phyloP scores from a whole-genome alignment of 1,140 invertebrate genomes.

The Pseudoatta argentina region DNA sequence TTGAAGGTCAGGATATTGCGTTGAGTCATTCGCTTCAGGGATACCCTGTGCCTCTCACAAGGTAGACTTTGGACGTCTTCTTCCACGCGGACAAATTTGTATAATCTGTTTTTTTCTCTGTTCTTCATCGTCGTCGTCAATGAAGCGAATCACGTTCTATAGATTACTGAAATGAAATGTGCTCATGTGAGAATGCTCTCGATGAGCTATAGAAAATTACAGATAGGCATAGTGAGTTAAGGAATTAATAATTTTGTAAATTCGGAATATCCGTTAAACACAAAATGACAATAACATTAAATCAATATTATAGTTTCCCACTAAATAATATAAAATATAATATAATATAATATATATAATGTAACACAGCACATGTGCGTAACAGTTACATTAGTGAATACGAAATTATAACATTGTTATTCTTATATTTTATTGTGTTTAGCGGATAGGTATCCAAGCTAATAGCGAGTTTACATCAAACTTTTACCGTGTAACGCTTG shows the following conservation, averaged over 20 bases:
- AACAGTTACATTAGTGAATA: too few relatives aligned
- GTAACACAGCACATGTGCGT: too few relatives aligned
- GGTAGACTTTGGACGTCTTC: slow-evolving; percentile 81
- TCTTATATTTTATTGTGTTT: too few relatives aligned
- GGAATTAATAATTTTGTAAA: not conserved
- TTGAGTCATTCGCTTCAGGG: slow-evolving; percentile 88
- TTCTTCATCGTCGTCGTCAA: slow-evolving; percentile 61
- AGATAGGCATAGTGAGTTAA: not conserved
- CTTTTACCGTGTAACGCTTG: not conserved
- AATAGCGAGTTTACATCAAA: not conserved
- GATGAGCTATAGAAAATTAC: not conserved
- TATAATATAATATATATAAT: too few relatives aligned
- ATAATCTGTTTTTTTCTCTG: slow-evolving; percentile 10
- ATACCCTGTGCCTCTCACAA: slow-evolving; percentile 88
- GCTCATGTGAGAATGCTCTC: not conserved
- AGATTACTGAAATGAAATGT: not conserved
- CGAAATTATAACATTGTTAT: too few relatives aligned
- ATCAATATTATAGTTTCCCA: too few relatives aligned
- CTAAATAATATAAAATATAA: too few relatives aligned
- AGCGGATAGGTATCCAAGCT: not conserved
- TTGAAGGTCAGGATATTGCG: slow-evolving; percentile 86
- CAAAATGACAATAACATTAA: too few relatives aligned
- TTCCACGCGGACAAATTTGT: not conserved
- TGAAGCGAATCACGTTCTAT: slow-evolving; percentile 31
- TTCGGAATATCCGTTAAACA: not conserved